Conservation (phyloP, 2,113 vertebrate genomes). For the Prionailurus viverrinus region DNA sequence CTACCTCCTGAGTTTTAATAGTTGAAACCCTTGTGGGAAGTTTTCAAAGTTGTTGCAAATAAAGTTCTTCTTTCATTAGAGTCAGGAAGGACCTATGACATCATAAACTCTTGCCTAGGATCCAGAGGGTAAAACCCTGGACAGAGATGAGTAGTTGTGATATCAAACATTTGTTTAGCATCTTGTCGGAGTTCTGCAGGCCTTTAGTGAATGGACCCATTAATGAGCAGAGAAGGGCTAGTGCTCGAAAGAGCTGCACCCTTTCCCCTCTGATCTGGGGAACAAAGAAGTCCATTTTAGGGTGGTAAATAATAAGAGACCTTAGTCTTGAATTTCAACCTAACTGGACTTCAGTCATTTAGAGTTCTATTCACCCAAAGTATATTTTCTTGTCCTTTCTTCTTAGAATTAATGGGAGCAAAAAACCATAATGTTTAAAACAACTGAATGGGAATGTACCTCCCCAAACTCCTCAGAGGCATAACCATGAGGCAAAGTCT, state of each 20-base stretch:
- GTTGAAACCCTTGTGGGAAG: not conserved
- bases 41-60: slow-evolving; percentile 66
- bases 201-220: slow-evolving; percentile 15
- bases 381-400: not conserved
- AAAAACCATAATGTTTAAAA: not conserved
- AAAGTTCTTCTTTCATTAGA: slow-evolving; percentile 75
- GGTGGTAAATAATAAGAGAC: not conserved
- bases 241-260: not conserved
- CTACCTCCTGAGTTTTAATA: slow-evolving; percentile 18
- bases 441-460: not conserved
- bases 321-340: not conserved
- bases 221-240: not conserved
- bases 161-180: slow-evolving; percentile 70
- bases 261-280: slow-evolving; percentile 6
- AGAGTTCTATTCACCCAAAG: not conserved
- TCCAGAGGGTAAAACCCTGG: slow-evolving; percentile 50
- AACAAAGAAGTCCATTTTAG: slow-evolving; percentile 42
- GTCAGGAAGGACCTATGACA: not conserved
- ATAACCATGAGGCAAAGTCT: not conserved
- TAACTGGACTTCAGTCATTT: not conserved
- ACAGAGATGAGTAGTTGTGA: slow-evolving; percentile 68
- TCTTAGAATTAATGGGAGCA: not conserved
- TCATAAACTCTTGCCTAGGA: not conserved
- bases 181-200: slow-evolving; percentile 66
- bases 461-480: not conserved